Conservation (phyloP, 2,797 vertebrate species). For the Oryzias sinensis region DNA sequence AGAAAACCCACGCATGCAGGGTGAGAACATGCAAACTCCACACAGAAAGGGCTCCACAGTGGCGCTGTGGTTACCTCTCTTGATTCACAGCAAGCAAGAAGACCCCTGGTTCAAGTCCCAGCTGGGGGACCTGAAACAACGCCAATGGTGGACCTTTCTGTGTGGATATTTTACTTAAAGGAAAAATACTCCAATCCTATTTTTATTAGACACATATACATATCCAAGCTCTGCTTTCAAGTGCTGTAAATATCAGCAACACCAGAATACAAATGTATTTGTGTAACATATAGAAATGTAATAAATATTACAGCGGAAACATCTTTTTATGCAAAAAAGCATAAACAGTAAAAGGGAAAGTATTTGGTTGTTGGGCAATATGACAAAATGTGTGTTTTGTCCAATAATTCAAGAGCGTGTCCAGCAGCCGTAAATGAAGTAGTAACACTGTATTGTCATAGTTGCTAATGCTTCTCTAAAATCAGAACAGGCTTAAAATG, state of each 20-base stretch:
- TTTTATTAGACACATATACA: constrained; percentile 1
- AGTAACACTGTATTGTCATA: constrained; percentile 36
- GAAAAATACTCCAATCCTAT: no score
- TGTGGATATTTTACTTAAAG: no score
- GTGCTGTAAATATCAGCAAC: constrained; percentile 56
- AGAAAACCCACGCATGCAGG: no score
- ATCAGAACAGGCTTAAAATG: constrained; percentile 26
- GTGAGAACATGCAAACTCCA: no score
- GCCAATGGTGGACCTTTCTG: no score
- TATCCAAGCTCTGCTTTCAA: constrained; percentile 36
- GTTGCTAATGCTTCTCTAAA: constrained; percentile 51
- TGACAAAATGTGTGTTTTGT: constrained; percentile 5
- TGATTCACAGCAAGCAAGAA: no score
- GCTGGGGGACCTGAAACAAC: no score
- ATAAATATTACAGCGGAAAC: constrained; percentile 57
- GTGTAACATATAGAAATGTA: constrained; percentile 50
- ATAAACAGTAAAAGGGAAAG: constrained; percentile 9
- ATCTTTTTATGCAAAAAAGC: constrained; percentile 26
- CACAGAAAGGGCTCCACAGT: no score
- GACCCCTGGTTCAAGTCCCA: no score
- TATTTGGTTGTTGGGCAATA: not conserved
- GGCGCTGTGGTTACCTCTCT: no score
- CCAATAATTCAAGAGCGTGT: not conserved
- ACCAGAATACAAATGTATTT: constrained; percentile 57
- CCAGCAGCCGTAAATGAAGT: constrained; percentile 8